phyloP scores from a whole-genome alignment of 2,113 vertebrate genomes.

The Camelus bactrianus region DNA sequence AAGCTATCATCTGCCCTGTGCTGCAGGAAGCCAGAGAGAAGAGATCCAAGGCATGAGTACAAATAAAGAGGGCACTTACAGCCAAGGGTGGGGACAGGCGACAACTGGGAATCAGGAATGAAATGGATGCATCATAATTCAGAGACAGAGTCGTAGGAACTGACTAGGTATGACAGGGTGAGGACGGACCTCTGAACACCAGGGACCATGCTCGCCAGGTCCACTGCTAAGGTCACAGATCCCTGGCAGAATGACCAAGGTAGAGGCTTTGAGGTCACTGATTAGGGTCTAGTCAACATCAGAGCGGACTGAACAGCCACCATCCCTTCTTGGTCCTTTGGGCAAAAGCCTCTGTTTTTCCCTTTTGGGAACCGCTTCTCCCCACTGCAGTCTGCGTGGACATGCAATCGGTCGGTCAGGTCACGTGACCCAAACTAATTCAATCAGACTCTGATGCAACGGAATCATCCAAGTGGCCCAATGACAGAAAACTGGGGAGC shows the following conservation, averaged over 20 bases:
- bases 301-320: fast-evolving
- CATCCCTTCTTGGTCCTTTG: not conserved
- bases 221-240: not conserved
- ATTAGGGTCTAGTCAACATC: not conserved
- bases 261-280: not conserved
- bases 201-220: not conserved
- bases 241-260: not conserved
- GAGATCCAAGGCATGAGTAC: not conserved
- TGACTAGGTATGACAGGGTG: not conserved
- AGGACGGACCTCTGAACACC: not conserved
- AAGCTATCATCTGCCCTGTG: not conserved
- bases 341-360: not conserved
- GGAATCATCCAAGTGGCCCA: not conserved
- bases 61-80: not conserved
- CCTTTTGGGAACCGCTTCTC: not conserved
- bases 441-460: not conserved
- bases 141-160: not conserved
- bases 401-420: not conserved
- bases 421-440: not conserved
- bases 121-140: not conserved
- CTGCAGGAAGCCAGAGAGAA: not conserved
- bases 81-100: not conserved
- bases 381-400: not conserved
- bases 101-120: not conserved
- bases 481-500: not conserved